These are phyloP conservation scores for western clawed frog (Xenopus tropicalis) DNA, from an alignment of 2,113 vertebrate genomes.

Conservation along the genomic window UCB_Xtro_10.0 CM004446.2:140642501-140643000, in stretches of 20 bases:
- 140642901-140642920: neutral
- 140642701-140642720: too few relatives aligned
- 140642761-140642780: neutral
- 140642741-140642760: neutral
- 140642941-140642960: neutral
- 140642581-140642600: too few relatives aligned
- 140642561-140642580: too few relatives aligned
- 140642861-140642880: constrained; percentile 6
- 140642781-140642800: neutral
- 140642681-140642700: too few relatives aligned
- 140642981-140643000: neutral
- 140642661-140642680: too few relatives aligned
- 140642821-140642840: neutral
- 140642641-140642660: too few relatives aligned
- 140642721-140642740: too few relatives aligned
- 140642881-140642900: constrained; percentile 10
- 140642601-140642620: too few relatives aligned
- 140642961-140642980: neutral
- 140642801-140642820: neutral
- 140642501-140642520: too few relatives aligned
- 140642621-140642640: too few relatives aligned
- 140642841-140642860: neutral
- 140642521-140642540: too few relatives aligned
- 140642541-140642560: too few relatives aligned
- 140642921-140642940: neutral